These are phyloP conservation scores for Teleogryllus oceanicus DNA, from an alignment of 2,888 invertebrate genomes.

Conservation along the genomic window DNA sequence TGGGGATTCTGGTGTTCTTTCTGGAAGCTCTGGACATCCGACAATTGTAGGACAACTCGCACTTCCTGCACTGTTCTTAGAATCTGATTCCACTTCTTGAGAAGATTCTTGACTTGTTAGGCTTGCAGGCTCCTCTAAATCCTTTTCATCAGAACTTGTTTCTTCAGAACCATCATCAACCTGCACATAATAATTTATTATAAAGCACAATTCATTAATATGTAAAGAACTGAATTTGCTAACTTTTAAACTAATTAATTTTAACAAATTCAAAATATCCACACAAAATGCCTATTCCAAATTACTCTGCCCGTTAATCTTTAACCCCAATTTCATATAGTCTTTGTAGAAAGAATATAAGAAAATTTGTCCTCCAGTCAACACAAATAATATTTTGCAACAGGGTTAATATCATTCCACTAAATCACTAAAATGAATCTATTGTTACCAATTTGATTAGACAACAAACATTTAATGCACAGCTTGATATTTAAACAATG, in stretches of 20 bases:
- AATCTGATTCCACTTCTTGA: constrained; percentile 33
- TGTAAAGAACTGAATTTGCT: background rate
- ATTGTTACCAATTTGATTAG: too few relatives aligned
- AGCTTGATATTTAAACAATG: too few relatives aligned
- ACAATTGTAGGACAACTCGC: constrained; percentile 9
- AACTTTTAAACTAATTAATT: background rate
- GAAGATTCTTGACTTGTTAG: constrained; percentile 33
- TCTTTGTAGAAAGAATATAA: too few relatives aligned
- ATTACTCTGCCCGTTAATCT: constrained; percentile 45
- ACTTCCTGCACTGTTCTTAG: constrained; percentile 28
- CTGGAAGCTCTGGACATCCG: constrained; percentile 21
- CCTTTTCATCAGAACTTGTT: constrained; percentile 36
- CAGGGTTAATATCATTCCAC: too few relatives aligned
- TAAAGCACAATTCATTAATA: background rate
- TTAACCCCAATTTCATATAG: constrained; percentile 41
- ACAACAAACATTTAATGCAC: too few relatives aligned
- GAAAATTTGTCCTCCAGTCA: too few relatives aligned
- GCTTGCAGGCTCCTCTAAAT: constrained; percentile 32
- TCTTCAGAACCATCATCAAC: constrained; percentile 37
- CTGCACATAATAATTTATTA: constrained; percentile 26
- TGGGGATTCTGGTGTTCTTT: constrained; percentile 12
- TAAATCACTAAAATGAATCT: too few relatives aligned
- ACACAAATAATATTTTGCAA: too few relatives aligned
- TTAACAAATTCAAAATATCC: constrained; percentile 4
- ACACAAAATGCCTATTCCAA: constrained; percentile 31